A percentile compares a stretch with the other conserved stretches of the same genome.
Conservation (phyloP, 2,888 invertebrate species). For the Drosophila prostipennis region DNA sequence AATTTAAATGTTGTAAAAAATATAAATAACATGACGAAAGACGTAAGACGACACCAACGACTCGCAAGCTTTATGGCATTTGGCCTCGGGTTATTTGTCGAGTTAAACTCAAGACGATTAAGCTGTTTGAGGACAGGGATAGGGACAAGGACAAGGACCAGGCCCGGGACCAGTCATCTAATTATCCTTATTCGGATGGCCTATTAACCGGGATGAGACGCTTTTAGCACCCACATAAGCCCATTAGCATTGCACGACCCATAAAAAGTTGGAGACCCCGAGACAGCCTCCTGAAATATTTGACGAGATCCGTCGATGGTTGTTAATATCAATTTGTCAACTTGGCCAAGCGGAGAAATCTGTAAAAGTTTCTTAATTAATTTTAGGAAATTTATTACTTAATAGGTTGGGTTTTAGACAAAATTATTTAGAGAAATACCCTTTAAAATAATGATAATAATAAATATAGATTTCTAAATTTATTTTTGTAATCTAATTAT, state of each 20-base stretch:
- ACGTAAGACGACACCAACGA: conserved; percentile 23
- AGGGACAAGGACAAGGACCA: conserved; percentile 1
- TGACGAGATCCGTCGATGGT: conserved; percentile 33
- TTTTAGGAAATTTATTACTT: conserved; percentile 6
- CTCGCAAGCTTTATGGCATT: conserved; percentile 46
- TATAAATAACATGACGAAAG: conserved; percentile 58
- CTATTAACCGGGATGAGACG: conserved; percentile 74
- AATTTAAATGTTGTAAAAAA: conserved; percentile 72
- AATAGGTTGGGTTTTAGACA: background rate
- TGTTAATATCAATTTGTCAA: conserved; percentile 45
- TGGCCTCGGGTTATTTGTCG: conserved; percentile 55
- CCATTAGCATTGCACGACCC: conserved; percentile 65
- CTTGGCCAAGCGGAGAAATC: background rate
- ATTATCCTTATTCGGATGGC: conserved; percentile 72
- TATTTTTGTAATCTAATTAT: background rate
- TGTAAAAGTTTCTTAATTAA: conserved; percentile 29
- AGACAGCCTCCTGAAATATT: conserved; percentile 1
- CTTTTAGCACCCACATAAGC: conserved; percentile 74
- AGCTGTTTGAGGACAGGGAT: conserved; percentile 27
- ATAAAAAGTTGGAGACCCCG: conserved; percentile 38
- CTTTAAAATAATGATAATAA: too few relatives aligned
- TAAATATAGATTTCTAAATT: too few relatives aligned
- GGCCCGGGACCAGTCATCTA: conserved; percentile 55
- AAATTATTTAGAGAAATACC: too few relatives aligned
- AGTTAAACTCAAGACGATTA: conserved; percentile 54